These are phyloP conservation scores for Coracias cyanogaster DNA, from an alignment of 2,797 vertebrate genomes.

Conservation along the genomic window DNA sequence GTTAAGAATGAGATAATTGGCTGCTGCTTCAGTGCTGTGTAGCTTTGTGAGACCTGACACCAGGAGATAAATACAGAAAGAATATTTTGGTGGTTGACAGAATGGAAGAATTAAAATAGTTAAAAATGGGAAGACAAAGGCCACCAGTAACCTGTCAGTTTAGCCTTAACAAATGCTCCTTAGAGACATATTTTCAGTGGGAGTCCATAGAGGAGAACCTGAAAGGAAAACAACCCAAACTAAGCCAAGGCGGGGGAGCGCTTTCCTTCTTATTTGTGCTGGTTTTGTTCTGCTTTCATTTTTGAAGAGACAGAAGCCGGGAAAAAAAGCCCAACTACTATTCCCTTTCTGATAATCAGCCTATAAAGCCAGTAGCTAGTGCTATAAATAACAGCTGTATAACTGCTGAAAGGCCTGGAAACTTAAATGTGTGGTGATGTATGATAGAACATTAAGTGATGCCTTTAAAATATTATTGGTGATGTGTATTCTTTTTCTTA, in stretches of 20 bases:
- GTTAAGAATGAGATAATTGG: not conserved
- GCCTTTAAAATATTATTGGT: slow-evolving; percentile 47
- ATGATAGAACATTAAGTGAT: slow-evolving; percentile 3
- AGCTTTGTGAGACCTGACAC: not conserved
- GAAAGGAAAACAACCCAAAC: not conserved
- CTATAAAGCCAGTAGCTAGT: slow-evolving; percentile 13
- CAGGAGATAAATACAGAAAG: not conserved
- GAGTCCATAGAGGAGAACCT: not conserved
- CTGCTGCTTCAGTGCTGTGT: not conserved
- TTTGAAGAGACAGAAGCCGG: slow-evolving; percentile 22
- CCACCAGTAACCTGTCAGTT: not conserved
- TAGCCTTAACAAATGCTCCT: not conserved
- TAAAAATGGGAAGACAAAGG: not conserved
- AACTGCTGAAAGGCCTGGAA: not conserved
- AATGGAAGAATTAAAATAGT: not conserved
- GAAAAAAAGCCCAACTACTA: not conserved
- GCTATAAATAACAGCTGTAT: slow-evolving; percentile 27
- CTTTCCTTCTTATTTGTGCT: not conserved
- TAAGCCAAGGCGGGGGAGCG: not conserved
- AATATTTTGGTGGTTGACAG: not conserved
- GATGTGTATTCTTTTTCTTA: not conserved
- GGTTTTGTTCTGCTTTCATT: not conserved
- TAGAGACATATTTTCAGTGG: not conserved
- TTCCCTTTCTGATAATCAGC: slow-evolving; percentile 42
- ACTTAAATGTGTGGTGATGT: not conserved